A percentile compares a stretch with the other conserved stretches of the same genome.
Conservation (phyloP, 2,113 vertebrate species). For the Delphinapterus leucas region DNA sequence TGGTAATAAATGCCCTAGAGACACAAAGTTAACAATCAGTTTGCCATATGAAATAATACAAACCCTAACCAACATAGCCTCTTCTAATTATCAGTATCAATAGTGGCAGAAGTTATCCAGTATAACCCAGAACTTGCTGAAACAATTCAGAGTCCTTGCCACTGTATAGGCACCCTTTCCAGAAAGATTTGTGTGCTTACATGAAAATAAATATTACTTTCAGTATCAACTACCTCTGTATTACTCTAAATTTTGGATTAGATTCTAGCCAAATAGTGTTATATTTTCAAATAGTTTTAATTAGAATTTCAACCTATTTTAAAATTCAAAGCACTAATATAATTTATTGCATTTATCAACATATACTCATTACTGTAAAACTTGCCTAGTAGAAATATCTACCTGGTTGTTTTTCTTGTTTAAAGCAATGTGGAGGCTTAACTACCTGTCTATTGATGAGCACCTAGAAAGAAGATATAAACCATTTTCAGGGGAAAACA, state of each 20-base stretch:
- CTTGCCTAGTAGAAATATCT: background rate
- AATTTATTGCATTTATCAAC: background rate
- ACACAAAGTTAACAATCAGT: constrained; percentile 1
- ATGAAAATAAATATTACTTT: background rate
- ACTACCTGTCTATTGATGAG: background rate
- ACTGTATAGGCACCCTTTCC: background rate
- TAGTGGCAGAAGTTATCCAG: background rate
- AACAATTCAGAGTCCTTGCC: background rate
- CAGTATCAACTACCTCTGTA: background rate
- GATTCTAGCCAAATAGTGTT: background rate
- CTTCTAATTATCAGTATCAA: background rate
- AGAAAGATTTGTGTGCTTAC: background rate
- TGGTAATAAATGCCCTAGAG: background rate
- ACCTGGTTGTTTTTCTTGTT: background rate
- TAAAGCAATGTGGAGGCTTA: constrained; percentile 5
- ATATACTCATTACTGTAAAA: background rate
- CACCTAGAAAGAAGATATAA: constrained; percentile 78
- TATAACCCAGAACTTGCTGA: background rate
- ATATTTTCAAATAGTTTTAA: constrained; percentile 18
- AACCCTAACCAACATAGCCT: background rate
- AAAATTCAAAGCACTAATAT: background rate
- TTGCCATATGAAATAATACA: constrained; percentile 6
- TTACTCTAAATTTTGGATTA: background rate
- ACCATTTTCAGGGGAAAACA: constrained; percentile 79
- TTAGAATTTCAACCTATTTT: background rate